A percentile compares a stretch with the other conserved stretches of the same genome.
phyloP scores from a whole-genome alignment of 2,113 vertebrate genomes.

The Pterophyllum scalare region DNA sequence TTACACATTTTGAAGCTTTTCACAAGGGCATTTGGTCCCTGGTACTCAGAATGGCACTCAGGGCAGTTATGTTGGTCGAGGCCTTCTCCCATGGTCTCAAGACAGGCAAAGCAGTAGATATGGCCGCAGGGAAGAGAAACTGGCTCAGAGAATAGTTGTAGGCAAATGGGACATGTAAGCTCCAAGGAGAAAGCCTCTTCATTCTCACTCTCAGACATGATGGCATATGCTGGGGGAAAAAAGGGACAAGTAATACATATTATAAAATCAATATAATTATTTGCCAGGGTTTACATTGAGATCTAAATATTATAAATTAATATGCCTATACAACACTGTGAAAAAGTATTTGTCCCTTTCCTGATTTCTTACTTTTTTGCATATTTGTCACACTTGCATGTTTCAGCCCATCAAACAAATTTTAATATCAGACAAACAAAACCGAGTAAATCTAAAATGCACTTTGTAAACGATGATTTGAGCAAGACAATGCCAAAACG shows the following conservation, averaged over 20 bases:
- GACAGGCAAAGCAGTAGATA: conserved; percentile 73
- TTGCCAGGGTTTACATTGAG: background rate
- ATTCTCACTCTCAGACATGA: conserved; percentile 53
- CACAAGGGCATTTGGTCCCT: conserved; percentile 37
- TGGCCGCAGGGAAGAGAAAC: conserved; percentile 78
- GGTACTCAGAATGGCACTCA: conserved; percentile 69
- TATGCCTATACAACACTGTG: background rate
- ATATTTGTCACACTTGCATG: too few species aligned
- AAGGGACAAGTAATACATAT: background rate
- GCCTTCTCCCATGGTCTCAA: conserved; percentile 66
- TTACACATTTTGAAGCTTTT: conserved; percentile 73
- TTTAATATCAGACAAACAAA: too few species aligned
- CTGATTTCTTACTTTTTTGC: too few species aligned
- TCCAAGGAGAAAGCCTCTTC: conserved; percentile 41
- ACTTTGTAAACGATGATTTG: background rate
- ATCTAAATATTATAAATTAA: background rate
- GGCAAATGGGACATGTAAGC: conserved; percentile 76
- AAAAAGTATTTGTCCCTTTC: too few species aligned
- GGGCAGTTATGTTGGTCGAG: conserved; percentile 76
- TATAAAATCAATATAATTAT: background rate
- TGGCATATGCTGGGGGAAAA: conserved; percentile 17
- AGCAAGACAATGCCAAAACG: background rate
- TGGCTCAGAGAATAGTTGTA: conserved; percentile 69
- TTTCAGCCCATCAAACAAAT: too few species aligned
- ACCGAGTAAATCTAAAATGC: too few species aligned